These are phyloP conservation scores for Cremastobaeus sp. DNA, from an alignment of 2,888 invertebrate species.

Conservation along the genomic window DNA sequence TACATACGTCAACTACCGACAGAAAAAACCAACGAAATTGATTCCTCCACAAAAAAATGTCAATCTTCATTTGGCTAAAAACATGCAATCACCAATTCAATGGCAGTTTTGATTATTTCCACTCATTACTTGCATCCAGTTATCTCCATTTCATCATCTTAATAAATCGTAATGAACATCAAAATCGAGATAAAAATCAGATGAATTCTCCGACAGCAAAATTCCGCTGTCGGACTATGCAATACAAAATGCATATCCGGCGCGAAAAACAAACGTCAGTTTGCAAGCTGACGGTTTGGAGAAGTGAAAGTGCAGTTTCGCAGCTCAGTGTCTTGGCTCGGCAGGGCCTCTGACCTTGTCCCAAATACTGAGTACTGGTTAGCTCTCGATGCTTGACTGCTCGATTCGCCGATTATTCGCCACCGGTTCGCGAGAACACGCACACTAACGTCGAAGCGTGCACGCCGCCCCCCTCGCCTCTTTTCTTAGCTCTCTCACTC, in stretches of 20 bases:
- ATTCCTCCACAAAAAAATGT: too few species aligned
- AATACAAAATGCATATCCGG: constrained; percentile 45
- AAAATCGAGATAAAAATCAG: too few species aligned
- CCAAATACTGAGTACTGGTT: constrained; percentile 76
- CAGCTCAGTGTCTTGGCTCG: constrained; percentile 70
- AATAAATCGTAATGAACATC: too few species aligned
- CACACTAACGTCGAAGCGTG: constrained; percentile 45
- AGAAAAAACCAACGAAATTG: too few species aligned
- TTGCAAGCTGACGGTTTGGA: constrained; percentile 59
- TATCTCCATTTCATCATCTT: too few species aligned
- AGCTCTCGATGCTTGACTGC: constrained; percentile 66
- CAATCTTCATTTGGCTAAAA: too few species aligned
- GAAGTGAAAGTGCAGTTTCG: constrained; percentile 76
- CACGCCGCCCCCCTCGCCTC: constrained; percentile 19
- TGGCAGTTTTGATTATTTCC: too few species aligned
- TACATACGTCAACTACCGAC: too few species aligned
- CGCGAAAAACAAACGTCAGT: constrained; percentile 54
- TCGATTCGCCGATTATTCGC: constrained; percentile 65
- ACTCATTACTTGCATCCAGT: too few species aligned
- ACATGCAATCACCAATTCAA: too few species aligned
- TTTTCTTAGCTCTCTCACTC: constrained; percentile 33
- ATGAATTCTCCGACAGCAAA: too few species aligned
- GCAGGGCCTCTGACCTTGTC: constrained; percentile 78
- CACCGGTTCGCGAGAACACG: constrained; percentile 63
- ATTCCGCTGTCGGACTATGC: too few species aligned